These are phyloP conservation scores for Diloba caeruleocephala DNA, from an alignment of 2,888 invertebrate species.

Conservation along the genomic window DNA sequence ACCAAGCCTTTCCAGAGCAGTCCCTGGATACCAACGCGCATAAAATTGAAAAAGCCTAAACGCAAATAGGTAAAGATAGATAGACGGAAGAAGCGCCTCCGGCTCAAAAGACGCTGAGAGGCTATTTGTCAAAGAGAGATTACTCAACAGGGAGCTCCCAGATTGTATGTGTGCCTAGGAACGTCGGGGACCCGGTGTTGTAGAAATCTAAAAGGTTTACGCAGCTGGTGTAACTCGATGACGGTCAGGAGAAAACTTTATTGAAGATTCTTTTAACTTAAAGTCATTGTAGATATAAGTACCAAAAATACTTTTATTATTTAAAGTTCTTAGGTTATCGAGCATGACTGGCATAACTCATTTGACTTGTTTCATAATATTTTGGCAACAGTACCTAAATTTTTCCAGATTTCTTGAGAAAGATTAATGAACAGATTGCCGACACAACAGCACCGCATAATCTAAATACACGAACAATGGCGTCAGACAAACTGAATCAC, in stretches of 20 bases:
- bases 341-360: background rate
- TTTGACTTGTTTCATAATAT: background rate
- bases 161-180: slow-evolving; percentile 46
- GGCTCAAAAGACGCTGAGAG: slow-evolving; percentile 41
- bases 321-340: background rate
- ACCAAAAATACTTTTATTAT: background rate
- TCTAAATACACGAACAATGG: slow-evolving; percentile 33
- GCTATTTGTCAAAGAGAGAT: slow-evolving; percentile 61
- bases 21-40: slow-evolving; percentile 26
- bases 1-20: slow-evolving; percentile 10
- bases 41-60: slow-evolving; percentile 45
- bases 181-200: slow-evolving; percentile 17
- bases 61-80: slow-evolving; percentile 48
- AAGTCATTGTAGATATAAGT: background rate
- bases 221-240: slow-evolving; percentile 39
- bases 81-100: slow-evolving; percentile 28
- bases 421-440: slow-evolving; percentile 25
- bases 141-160: slow-evolving; percentile 40
- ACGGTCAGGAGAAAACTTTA: slow-evolving; percentile 11
- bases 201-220: slow-evolving; percentile 43
- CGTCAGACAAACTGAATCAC: slow-evolving; percentile 41
- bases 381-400: background rate
- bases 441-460: slow-evolving; percentile 17
- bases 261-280: slow-evolving; percentile 17
- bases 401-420: slow-evolving; percentile 8